These are phyloP conservation scores for Tympanuchus pallidicinctus DNA, from an alignment of 2,113 vertebrate genomes.

Conservation along the genomic window DNA sequence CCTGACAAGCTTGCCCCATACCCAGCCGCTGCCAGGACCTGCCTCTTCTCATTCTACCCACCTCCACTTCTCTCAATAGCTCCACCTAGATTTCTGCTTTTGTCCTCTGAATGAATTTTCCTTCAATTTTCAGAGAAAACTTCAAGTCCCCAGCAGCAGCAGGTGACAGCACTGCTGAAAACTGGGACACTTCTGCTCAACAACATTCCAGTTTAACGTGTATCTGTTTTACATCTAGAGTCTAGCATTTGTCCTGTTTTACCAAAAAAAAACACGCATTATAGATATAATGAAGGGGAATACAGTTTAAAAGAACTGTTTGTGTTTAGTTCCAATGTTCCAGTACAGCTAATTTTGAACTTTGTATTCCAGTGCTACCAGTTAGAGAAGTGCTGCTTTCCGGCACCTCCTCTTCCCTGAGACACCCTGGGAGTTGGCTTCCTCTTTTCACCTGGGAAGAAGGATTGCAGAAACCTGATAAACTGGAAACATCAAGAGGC, in stretches of 20 bases:
- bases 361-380: slow-evolving; percentile 65
- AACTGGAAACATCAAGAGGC: slow-evolving; percentile 41
- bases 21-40: slow-evolving; percentile 52
- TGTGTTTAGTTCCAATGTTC: not conserved
- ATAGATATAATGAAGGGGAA: fast-evolving
- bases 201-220: not conserved
- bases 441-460: slow-evolving; percentile 22
- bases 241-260: not conserved
- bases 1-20: slow-evolving; percentile 56
- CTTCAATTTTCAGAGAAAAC: slow-evolving; percentile 17
- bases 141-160: not conserved
- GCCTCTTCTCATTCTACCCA: slow-evolving; percentile 48
- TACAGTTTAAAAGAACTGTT: not conserved
- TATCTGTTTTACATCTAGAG: not conserved
- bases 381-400: not conserved
- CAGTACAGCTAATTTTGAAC: slow-evolving; percentile 21
- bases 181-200: not conserved
- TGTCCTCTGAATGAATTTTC: slow-evolving; percentile 50
- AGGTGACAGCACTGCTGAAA: slow-evolving; percentile 17
- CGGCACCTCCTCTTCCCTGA: not conserved
- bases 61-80: slow-evolving; percentile 57
- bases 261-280: not conserved
- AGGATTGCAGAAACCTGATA: slow-evolving; percentile 53
- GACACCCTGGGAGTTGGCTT: not conserved
- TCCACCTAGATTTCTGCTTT: slow-evolving; percentile 61